Base-by-base conservation (phyloP, 2,888 invertebrate species). In the Dioctria rufipes region DNA sequence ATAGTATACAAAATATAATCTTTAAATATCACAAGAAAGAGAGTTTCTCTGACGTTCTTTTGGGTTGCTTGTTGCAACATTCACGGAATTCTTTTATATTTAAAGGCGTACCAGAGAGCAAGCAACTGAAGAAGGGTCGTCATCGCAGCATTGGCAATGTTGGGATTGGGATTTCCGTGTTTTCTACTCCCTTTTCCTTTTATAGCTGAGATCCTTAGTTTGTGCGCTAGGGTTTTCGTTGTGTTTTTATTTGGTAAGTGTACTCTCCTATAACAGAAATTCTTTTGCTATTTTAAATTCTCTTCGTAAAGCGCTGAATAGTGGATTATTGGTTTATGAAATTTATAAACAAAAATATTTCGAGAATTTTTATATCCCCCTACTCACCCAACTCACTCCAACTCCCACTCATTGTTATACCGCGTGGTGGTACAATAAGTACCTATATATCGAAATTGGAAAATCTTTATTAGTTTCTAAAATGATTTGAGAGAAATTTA, bases 61-160 rank as follows among this genome's bases (percentile, higher is more conserved):
- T 77, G 67, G 75, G 69, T 75, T 73, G 71, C 40, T 54, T 66
- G 73, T 61, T 80, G 81, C 78, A 82, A 81, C 81, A 81, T 82
- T 82, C 78, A 54, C 65, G 46, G 78, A 81, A 82, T 82, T 81
- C 75, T 82, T 82, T 78, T 51, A 46, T 63, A 61, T 78, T 75
- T 46, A 46, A 61, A 43, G 67, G 63, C 77, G 61, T 49, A 63
- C 61, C 63, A 49, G 46, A 77, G 40, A 46, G 25, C 25, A 25
- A 25, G 25, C 25, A 25, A 25, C 25, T 25, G 25, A 25, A 25
- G 63, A 77, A 63, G 77, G 77, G 77, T 77, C 77, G 77, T 25
- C 63, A 69, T 43, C 51, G 8, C 67, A 46, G 6, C 49, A 46
- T 46, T 25, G 39, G 69, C 43, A 51, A 42, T 51, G 40, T 37